phyloP scores from a whole-genome alignment of 2,797 vertebrate species.

The Vespertilio murinus region DNA sequence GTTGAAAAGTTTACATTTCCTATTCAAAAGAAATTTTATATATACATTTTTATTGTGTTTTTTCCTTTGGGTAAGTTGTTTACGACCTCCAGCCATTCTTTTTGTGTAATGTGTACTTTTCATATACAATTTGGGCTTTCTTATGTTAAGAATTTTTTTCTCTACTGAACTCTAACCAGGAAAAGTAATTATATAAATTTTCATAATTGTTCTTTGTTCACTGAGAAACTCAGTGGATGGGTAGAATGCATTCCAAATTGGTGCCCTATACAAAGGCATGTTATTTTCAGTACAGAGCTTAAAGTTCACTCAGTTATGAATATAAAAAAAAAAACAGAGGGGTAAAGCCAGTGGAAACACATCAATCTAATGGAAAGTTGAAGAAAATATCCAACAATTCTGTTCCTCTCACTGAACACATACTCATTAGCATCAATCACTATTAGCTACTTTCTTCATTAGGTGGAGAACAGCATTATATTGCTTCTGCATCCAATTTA shows the following conservation, averaged over 20 bases:
- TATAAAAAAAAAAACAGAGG: not conserved
- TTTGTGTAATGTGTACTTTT: not conserved
- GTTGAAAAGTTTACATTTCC: not conserved
- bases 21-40: not conserved
- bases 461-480: not conserved
- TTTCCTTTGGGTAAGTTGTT: not conserved
- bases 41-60: not conserved
- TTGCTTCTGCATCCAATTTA: not conserved
- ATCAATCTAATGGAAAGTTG: not conserved
- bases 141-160: conserved; percentile 7
- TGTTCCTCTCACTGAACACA: not conserved
- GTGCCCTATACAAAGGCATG: not conserved
- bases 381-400: not conserved
- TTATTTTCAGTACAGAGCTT: not conserved
- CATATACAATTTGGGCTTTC: not conserved
- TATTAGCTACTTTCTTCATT: conserved; percentile 25
- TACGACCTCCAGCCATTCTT: not conserved
- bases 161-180: not conserved
- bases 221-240: not conserved
- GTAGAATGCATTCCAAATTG: not conserved
- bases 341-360: not conserved
- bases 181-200: not conserved
- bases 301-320: not conserved
- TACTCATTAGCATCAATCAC: not conserved
- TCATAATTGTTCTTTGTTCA: not conserved